Evolutionary conservation across 2,113 vertebrate genomes (phyloP), one percentile per base, ranked within the genome.

Genomic region (Phycodurus eques): DNA sequence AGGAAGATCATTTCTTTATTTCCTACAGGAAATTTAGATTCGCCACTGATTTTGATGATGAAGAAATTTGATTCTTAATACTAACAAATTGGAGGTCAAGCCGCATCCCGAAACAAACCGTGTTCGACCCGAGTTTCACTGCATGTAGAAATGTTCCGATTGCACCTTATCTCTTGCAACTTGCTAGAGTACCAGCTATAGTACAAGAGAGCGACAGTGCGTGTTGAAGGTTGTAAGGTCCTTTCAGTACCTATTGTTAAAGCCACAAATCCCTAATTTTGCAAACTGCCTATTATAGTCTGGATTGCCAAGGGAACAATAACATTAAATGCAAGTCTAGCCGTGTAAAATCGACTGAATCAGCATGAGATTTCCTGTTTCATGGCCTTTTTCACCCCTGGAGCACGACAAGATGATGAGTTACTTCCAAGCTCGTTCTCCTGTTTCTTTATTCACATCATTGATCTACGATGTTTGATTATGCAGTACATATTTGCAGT

Each of bases 381-480:
- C 44, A 44, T 49, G 43, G 63, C 68, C 15, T 78, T 31, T 72
- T 27, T 17, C 8, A 3, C 59, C 80, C 68, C 67, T 72, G 62
- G 27, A 73, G 15, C 49, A 62, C 43, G 64, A 80, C 47, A 27
- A 9, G 35, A 73, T 64, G 70, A 74, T 56, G 57, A 80, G 57
- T 82, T 63, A 75, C 81, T 76, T 71, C 46, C 8, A 70, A 71
- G 66, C 65, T 15, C 68, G 10, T 53, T 79, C 49, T 42, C 80
- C 54, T 75, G 64, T 87, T 76, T 85, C 72, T 77, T 79, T 72
- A 84, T 83, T 86, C 73, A 83, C 46, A 44, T 61, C 33, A 74
- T 78, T 83, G 72, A 89, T 51, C 69, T 70, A 67, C 51, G 46
- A 72, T 39, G 35, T 65, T 44, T 20, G 39, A 42, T 63, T 43